A percentile compares a stretch with the other conserved stretches of the same genome.
These are phyloP conservation scores for Myoxocephalus aenaeus DNA, from an alignment of 2,797 vertebrate genomes.

Conservation along the genomic window DNA sequence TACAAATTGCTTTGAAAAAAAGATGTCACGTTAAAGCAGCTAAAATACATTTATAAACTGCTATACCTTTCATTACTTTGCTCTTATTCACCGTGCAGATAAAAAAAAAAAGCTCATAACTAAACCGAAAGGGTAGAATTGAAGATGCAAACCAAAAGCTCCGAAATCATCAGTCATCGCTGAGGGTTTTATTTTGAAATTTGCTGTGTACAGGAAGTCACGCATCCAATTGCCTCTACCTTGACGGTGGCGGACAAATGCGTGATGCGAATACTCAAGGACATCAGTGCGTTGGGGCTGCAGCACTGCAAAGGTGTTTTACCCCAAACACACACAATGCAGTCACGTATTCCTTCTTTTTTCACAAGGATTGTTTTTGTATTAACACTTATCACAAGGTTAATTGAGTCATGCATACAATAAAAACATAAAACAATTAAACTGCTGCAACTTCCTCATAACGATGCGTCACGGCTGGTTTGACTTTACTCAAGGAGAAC, in stretches of 20 bases:
- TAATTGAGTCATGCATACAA: conserved; percentile 8
- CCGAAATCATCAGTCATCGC: rapidly evolving
- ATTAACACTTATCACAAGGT: conserved; percentile 12
- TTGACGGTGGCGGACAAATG: conserved; percentile 21
- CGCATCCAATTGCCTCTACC: rapidly evolving
- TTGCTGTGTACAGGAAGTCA: conserved; percentile 14
- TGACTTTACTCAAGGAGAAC: neutral
- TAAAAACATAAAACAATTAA: neutral
- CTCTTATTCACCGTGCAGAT: neutral
- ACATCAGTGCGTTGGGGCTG: neutral
- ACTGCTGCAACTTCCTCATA: conserved; percentile 38
- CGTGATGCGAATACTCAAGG: conserved; percentile 58
- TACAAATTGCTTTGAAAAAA: neutral
- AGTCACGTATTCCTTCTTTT: too few species aligned
- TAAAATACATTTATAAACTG: neutral
- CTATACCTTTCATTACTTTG: neutral
- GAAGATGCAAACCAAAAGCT: neutral
- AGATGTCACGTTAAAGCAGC: neutral
- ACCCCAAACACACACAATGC: neutral
- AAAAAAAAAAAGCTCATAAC: neutral
- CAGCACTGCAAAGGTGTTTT: neutral
- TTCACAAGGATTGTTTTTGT: neutral
- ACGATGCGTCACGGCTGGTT: neutral
- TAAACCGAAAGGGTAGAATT: neutral
- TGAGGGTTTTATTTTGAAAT: conserved; percentile 43